Evolutionary conservation across 2,888 invertebrate species (phyloP).

Genomic region (Amphipoea lucens): DNA sequence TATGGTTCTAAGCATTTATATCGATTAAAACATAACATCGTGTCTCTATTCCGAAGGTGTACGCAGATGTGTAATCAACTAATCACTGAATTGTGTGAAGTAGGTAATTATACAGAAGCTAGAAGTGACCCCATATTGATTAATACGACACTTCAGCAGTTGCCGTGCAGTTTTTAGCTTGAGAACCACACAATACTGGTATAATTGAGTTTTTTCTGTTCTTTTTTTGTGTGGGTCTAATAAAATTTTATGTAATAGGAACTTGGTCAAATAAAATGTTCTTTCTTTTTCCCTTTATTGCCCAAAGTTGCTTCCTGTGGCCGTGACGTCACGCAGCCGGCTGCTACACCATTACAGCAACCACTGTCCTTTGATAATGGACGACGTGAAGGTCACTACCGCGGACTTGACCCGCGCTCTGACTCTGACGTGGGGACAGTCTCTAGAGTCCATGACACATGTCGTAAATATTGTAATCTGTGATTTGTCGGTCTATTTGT

Average conservation of each 20-base stretch:
- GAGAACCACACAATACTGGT: too few relatives aligned
- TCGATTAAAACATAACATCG: background rate
- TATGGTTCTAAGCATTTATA: background rate
- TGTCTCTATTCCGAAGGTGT: background rate
- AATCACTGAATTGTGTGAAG: background rate
- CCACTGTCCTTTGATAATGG: constrained; percentile 48
- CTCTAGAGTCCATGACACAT: background rate
- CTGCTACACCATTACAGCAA: background rate
- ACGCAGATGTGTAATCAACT: background rate
- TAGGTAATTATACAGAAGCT: background rate
- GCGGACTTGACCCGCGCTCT: constrained; percentile 30
- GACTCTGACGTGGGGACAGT: constrained; percentile 31
- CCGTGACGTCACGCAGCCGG: constrained; percentile 13
- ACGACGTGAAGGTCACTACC: constrained; percentile 48
- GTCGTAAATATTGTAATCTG: background rate
- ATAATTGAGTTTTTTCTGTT: background rate
- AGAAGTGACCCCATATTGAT: background rate
- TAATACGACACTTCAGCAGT: background rate
- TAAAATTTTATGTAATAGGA: too few relatives aligned
- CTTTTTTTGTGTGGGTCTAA: background rate
- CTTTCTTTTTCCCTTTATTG: background rate
- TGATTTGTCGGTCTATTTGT: background rate
- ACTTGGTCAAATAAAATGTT: background rate
- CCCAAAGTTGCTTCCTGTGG: background rate
- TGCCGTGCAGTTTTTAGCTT: background rate